Percentiles rank a stretch among this genome's conserved stretches.
These are phyloP conservation scores for Herminia tarsipennalis DNA, from an alignment of 2,888 invertebrate species.

Conservation along the genomic window DNA sequence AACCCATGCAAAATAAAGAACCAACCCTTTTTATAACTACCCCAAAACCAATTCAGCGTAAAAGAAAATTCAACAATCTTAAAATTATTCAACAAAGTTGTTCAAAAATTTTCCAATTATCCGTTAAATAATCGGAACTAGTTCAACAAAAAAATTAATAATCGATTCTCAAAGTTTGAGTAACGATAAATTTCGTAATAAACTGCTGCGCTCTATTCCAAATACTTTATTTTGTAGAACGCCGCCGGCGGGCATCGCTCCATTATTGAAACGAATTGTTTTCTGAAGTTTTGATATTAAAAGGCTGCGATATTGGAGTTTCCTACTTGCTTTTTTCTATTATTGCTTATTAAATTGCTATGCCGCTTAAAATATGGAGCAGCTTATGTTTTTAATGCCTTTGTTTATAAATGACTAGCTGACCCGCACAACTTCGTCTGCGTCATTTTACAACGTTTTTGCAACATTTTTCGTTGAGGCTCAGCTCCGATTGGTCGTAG, in stretches of 20 bases:
- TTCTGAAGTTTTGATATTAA: slow-evolving; percentile 75
- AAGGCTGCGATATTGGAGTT: slow-evolving; percentile 61
- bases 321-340: slow-evolving; percentile 50
- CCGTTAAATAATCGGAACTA: slow-evolving; percentile 30
- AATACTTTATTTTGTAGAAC: slow-evolving; percentile 75
- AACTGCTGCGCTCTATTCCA: slow-evolving; percentile 65
- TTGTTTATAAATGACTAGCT: too few species aligned
- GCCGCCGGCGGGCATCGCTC: slow-evolving; percentile 67
- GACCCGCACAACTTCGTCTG: too few species aligned
- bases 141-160: slow-evolving; percentile 53
- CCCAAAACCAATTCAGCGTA: neutral
- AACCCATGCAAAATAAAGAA: too few species aligned
- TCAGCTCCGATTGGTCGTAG: too few species aligned
- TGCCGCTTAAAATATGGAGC: slow-evolving; percentile 32
- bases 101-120: slow-evolving; percentile 28
- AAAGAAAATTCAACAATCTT: neutral
- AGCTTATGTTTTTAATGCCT: slow-evolving; percentile 10
- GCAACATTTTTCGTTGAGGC: too few species aligned
- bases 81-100: slow-evolving; percentile 14
- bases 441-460: too few species aligned
- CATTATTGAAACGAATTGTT: slow-evolving; percentile 79
- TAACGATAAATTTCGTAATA: slow-evolving; percentile 70
- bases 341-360: slow-evolving; percentile 51
- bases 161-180: slow-evolving; percentile 59
- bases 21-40: too few species aligned